Evolutionary conservation across 2,113 vertebrate genomes (phyloP).

Genomic region (Dromaius novaehollandiae): DNA sequence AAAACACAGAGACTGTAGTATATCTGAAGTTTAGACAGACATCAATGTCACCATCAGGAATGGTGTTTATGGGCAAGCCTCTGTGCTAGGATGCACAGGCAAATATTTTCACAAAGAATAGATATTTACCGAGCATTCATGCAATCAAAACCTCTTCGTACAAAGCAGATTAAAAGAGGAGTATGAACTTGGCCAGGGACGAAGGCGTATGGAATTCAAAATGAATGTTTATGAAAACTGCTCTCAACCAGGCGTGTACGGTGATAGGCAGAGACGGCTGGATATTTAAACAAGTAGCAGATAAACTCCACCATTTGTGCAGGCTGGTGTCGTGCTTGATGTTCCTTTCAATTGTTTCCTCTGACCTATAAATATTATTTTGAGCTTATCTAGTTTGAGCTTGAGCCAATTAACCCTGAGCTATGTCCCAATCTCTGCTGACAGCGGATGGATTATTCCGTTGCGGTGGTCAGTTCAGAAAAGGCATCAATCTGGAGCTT

Average conservation of each 20-base stretch:
- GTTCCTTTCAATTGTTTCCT: constrained; percentile 48
- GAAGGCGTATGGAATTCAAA: background rate
- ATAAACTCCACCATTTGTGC: background rate
- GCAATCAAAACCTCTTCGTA: constrained; percentile 2
- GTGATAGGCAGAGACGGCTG: background rate
- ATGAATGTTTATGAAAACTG: background rate
- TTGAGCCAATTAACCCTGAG: constrained; percentile 38
- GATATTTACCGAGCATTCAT: background rate
- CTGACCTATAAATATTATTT: constrained; percentile 42
- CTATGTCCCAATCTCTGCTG: background rate
- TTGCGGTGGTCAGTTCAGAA: background rate
- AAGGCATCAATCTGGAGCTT: background rate
- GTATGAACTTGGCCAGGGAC: background rate
- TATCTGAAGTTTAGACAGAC: background rate
- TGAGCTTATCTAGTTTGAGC: constrained; percentile 33
- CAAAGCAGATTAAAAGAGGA: background rate
- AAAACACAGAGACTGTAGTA: background rate
- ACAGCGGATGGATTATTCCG: background rate
- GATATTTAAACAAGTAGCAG: background rate
- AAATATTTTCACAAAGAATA: background rate
- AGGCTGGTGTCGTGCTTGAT: background rate
- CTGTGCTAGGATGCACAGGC: background rate
- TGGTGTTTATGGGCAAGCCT: background rate
- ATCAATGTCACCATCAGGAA: background rate
- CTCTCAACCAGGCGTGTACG: background rate